Evolutionary conservation across 2,113 vertebrate genomes (phyloP).

Genomic region (Notarius lentiginosus): DNA sequence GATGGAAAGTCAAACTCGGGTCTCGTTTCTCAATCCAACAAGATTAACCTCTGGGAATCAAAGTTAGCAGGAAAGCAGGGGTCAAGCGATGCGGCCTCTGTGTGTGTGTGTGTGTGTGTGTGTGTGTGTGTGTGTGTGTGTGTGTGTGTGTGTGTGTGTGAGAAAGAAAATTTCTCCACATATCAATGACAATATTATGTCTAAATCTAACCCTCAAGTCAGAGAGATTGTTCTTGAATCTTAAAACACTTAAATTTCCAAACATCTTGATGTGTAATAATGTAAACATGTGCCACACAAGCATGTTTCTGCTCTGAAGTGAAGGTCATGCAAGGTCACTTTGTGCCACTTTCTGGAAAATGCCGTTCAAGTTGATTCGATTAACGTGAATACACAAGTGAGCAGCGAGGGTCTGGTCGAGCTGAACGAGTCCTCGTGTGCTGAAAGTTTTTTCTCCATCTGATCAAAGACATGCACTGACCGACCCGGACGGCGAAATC

Average conservation of each 20-base stretch:
- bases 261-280: background rate
- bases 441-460: background rate
- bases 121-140: constrained; percentile 8
- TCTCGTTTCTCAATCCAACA: constrained; percentile 4
- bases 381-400: background rate
- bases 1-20: background rate
- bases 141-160: background rate
- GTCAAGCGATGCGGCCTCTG: background rate
- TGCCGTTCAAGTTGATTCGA: background rate
- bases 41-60: constrained; percentile 25
- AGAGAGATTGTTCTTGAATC: background rate
- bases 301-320: background rate
- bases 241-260: background rate
- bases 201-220: constrained; percentile 23
- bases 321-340: background rate
- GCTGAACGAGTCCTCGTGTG: background rate
- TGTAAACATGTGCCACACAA: background rate
- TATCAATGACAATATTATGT: constrained; percentile 2
- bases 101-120: constrained; percentile 15
- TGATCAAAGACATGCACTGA: background rate
- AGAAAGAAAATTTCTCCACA: background rate
- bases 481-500: background rate
- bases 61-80: constrained; percentile 28
- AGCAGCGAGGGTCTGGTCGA: background rate
- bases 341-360: background rate